Evolutionary conservation across 2,888 invertebrate species (phyloP), one percentile per base, ranked within the genome.

Genomic region (Coleophora flavipennella): DNA sequence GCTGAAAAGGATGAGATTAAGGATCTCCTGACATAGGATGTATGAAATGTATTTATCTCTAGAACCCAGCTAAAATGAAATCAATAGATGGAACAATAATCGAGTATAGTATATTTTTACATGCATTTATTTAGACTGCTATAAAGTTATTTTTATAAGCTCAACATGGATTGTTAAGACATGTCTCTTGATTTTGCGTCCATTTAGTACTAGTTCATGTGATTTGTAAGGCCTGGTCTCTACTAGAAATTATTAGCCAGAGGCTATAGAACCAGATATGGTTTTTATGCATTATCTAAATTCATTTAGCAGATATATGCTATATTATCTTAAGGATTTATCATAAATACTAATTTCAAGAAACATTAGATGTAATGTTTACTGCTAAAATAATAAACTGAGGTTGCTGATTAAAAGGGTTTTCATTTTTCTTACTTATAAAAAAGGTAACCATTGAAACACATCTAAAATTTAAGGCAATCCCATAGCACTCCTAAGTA

Each of bases 1-100:
- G 96, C 97, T 27, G 96, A 97, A 70, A 95, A 92, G 66, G 92
- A 92, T 50, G 96, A 96, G 80, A 96, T 97, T 59, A 93, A 94
- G 78, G 89, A 90, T 61, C 86, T 97, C 37, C 67, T 84, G 45
- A 75, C 78, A 80, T 80, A 84, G 52, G 59, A 57, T 40, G 33
- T 48, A 38, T 48, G 47, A 36, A 45, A 38, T 41, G 37, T 25
- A 46, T 49, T 40, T 47, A 48, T 48, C 38, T 51, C 45, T 29
- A 1, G 1, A 9, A 29, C 29, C 10, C 10, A 62, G 66, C 71
- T 72, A 68, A 68, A 55, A 61, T 60, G 53, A 59, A 65, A 67
- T 66, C 61, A 63, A 44, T 62, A 60, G 57, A 63, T 63, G 52
- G 55, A 65, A 68, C 50, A 55, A 67, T 55, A 53, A 64, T 57